Conservation (phyloP, 2,113 vertebrate genomes). For the Cervus canadensis region DNA sequence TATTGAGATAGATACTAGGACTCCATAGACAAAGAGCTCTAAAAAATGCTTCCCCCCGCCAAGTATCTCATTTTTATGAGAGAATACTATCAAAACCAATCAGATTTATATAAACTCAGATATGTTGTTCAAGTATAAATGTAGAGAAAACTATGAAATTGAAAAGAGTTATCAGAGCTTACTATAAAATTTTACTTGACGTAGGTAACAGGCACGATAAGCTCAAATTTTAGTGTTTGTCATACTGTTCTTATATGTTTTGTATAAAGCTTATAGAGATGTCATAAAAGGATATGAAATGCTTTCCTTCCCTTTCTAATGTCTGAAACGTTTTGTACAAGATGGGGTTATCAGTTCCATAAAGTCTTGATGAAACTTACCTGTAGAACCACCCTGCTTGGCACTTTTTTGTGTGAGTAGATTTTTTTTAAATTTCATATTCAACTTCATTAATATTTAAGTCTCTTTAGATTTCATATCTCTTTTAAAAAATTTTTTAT, state of each 20-base stretch:
- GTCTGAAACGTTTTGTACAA: neutral
- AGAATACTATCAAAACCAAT: neutral
- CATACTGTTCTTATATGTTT: neutral
- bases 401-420: neutral
- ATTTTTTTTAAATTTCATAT: neutral
- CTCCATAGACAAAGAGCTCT: neutral
- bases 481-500: neutral
- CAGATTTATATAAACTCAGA: neutral
- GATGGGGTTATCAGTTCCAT: neutral
- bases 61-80: neutral
- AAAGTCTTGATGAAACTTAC: neutral
- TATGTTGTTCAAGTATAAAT: neutral
- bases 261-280: neutral
- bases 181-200: neutral
- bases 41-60: neutral
- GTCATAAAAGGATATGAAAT: neutral
- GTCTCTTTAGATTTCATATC: neutral
- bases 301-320: neutral
- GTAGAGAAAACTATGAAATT: neutral
- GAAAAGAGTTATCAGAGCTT: neutral
- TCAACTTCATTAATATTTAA: conserved; percentile 2
- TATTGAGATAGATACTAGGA: neutral
- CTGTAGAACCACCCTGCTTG: neutral
- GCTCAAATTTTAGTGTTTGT: neutral
- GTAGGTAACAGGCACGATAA: neutral